Evolutionary conservation across 2,113 vertebrate species (phyloP).

Genomic region (Pterocles gutturalis): DNA sequence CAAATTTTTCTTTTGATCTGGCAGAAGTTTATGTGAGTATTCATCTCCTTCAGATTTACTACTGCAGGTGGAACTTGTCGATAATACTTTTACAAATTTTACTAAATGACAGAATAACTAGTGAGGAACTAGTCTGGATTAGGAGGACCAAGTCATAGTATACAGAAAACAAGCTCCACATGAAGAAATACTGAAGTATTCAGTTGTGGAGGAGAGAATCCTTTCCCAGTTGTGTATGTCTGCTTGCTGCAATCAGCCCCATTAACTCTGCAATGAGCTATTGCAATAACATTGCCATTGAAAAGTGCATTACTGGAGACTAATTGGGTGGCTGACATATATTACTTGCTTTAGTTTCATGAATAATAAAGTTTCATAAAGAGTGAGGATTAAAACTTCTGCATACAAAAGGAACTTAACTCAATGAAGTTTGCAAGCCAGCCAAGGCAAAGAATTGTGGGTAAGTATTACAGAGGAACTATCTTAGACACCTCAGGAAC

Average conservation of each 20-base stretch:
- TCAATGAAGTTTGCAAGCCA: background rate
- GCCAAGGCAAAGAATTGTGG: background rate
- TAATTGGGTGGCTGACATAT: conserved; percentile 51
- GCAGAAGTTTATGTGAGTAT: background rate
- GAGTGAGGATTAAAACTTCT: background rate
- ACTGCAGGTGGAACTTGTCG: background rate
- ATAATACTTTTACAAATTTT: background rate
- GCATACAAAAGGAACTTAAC: background rate
- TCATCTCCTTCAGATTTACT: background rate
- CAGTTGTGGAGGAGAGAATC: background rate
- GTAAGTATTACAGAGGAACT: background rate
- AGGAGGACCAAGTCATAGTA: background rate
- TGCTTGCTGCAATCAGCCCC: background rate
- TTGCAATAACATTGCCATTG: conserved; percentile 41
- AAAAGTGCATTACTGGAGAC: conserved; percentile 13
- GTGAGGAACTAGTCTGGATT: background rate
- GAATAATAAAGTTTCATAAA: conserved; percentile 19
- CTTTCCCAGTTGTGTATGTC: background rate
- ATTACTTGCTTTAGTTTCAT: conserved; percentile 12
- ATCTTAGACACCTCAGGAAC: background rate
- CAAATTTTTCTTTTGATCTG: background rate
- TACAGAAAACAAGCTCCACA: background rate
- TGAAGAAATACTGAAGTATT: conserved; percentile 44
- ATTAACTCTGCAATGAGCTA: conserved; percentile 69
- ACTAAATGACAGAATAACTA: background rate